Base-by-base conservation (phyloP, 1,140 invertebrate genomes). In the Drosophila persimilis region DNA sequence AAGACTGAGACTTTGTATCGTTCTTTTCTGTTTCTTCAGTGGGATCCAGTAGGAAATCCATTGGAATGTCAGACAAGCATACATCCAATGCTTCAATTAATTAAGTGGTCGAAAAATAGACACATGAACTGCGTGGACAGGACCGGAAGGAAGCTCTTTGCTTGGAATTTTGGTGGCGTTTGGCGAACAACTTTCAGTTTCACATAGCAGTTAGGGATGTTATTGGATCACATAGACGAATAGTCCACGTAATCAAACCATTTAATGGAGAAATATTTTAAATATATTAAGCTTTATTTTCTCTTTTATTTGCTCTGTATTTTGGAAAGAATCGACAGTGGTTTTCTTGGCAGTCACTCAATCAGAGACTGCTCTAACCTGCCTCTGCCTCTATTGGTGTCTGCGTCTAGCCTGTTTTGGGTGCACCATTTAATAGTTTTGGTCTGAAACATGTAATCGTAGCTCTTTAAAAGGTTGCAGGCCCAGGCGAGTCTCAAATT, bases 391-490 rank as follows among this genome's bases (percentile, higher is more conserved):
- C 15, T 24, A 22, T 31, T 56, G 65, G 41, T 56, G 35, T 67
- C 56, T 41, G 11, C 35, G 65, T 41, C 57, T 46, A 56, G 50
- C 13, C 51, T 43, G 51, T 48, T 62, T 67, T 69, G 39, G 67
- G 51, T 20, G 47, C 39, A 41, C 71, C 73, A 59, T 56, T 69
- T 69, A 84, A 85, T 85, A 39, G 35, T 72, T 86, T 77, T 72
- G 45, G 59, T 53, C 63, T 78, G 56, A 73, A 67, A 79, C 83
- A 79, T 83, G 83, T 86, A 86, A 86, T 83, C 78, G 83, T 79
- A 88, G 83, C 83, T 83, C 83, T 88, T 86, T 88, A 86, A 86
- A 86, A 86, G 83, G 83, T 86, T 83, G 64, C 81, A 55, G 71
- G 71, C 66, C 69, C 73, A 71, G 73, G 73, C 76, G 64, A 63